These are phyloP conservation scores for Hofmannophila pseudospretella DNA, from an alignment of 2,888 invertebrate genomes.

Conservation along the genomic window DNA sequence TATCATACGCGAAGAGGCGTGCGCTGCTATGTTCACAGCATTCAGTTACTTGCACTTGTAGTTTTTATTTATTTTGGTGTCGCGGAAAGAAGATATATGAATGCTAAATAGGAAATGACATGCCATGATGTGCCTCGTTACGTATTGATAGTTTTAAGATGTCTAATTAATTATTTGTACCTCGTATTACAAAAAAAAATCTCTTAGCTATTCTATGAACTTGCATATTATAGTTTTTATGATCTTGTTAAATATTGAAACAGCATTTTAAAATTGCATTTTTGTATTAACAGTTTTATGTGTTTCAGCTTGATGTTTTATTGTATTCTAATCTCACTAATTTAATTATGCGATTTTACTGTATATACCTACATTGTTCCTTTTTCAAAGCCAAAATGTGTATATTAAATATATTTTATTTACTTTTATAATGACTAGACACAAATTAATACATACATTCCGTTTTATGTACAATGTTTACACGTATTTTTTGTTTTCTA, in stretches of 20 bases:
- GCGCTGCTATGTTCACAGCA: no score
- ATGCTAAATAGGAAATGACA: constrained; percentile 26
- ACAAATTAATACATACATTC: constrained; percentile 39
- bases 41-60: neutral
- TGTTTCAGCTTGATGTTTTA: constrained; percentile 3
- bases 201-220: neutral
- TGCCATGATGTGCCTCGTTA: constrained; percentile 57
- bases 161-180: constrained; percentile 5
- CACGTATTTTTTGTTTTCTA: constrained; percentile 3
- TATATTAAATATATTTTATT: constrained; percentile 6
- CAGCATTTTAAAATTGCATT: constrained; percentile 4
- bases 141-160: constrained; percentile 16
- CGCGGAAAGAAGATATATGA: constrained; percentile 4
- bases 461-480: constrained; percentile 28
- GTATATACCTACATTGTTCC: constrained; percentile 11
- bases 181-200: no score
- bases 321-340: neutral
- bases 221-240: neutral
- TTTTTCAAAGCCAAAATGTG: constrained; percentile 18
- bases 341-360: no score
- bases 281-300: constrained; percentile 5
- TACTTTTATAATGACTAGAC: constrained; percentile 1
- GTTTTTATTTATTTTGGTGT: neutral
- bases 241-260: neutral
- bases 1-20: no score